A percentile compares a stretch with the other conserved stretches of the same genome.
phyloP scores from a whole-genome alignment of 2,888 invertebrate species.

The Dolichopus griseipennis region DNA sequence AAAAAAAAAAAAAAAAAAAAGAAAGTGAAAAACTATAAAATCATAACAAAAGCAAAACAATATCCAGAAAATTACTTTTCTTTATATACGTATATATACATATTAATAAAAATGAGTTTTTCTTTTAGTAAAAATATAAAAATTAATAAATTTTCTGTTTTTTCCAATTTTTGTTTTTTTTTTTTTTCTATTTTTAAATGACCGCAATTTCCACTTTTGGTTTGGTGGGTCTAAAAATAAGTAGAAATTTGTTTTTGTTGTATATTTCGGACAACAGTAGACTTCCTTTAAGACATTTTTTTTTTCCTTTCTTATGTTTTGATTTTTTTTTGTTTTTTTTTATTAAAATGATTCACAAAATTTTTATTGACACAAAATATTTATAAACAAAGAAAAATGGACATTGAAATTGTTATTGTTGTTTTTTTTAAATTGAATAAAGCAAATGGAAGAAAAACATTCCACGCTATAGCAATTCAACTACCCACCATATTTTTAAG shows the following conservation, averaged over 20 bases:
- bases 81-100: no score
- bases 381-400: not conserved
- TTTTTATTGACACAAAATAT: not conserved
- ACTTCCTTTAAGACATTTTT: not conserved
- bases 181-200: not conserved
- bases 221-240: not conserved
- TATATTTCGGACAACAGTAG: not conserved
- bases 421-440: not conserved
- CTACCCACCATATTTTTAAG: not conserved
- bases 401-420: slow-evolving; percentile 1
- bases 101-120: no score
- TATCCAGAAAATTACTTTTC: no score
- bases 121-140: not conserved
- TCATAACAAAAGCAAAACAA: no score
- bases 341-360: not conserved
- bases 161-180: not conserved
- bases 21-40: no score
- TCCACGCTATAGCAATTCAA: slow-evolving; percentile 1
- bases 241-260: not conserved
- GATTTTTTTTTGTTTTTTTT: not conserved
- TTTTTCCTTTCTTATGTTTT: not conserved
- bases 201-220: slow-evolving; percentile 6
- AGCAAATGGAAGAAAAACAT: not conserved
- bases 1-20: no score
- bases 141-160: not conserved